Conservation (phyloP, 2,888 invertebrate genomes). For the Coelinius sp. region DNA sequence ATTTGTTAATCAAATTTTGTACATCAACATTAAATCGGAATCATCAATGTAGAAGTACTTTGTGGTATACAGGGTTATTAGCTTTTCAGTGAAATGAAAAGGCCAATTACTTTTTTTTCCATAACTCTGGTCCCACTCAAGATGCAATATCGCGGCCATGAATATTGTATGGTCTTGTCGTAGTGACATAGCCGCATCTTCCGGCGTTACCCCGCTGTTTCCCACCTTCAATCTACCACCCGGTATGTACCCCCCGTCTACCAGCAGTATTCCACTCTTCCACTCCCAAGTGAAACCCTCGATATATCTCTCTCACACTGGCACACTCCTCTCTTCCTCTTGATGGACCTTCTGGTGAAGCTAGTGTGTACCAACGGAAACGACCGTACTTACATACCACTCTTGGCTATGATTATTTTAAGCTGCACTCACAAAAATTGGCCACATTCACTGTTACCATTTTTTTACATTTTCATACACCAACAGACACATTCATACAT, state of each 20-base stretch:
- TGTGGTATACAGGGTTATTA: not conserved
- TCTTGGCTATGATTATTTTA: conserved; percentile 63
- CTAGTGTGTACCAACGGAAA: conserved; percentile 14
- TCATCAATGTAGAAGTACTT: not conserved
- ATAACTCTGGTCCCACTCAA: conserved; percentile 62
- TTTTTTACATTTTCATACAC: not conserved
- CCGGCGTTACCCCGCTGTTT: not conserved
- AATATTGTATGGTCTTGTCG: conserved; percentile 62
- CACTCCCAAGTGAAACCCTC: not conserved
- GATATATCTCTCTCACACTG: conserved; percentile 4
- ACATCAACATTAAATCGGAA: too few species aligned
- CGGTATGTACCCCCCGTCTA: not conserved
- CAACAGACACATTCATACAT: not conserved
- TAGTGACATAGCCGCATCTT: conserved; percentile 19
- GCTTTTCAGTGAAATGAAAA: not conserved
- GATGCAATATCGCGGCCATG: conserved; percentile 66
- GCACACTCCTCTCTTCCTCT: not conserved
- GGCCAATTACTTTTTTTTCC: not conserved
- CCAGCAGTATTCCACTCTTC: not conserved
- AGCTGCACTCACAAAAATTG: conserved; percentile 68
- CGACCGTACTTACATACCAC: conserved; percentile 25
- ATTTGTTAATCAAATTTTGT: too few species aligned
- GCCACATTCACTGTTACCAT: conserved; percentile 41
- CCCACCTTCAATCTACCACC: not conserved
- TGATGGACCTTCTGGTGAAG: conserved; percentile 2